A percentile compares a stretch with the other conserved stretches of the same genome.
Evolutionary conservation across 2,888 invertebrate species (phyloP).

Genomic region (Drosophila stalkeri): DNA sequence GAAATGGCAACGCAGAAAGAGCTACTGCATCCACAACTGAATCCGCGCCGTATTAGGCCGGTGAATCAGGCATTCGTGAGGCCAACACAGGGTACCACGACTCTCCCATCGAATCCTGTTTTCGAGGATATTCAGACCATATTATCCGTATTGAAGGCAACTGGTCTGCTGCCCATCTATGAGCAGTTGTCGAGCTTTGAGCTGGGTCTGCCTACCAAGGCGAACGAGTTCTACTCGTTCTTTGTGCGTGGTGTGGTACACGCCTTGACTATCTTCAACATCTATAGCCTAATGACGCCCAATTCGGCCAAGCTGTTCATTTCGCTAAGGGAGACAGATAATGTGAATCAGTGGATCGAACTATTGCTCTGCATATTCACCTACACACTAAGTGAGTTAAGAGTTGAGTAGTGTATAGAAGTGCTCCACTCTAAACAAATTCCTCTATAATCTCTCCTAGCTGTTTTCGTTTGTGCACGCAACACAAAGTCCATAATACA

Average conservation of each 20-base stretch:
- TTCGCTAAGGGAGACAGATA: constrained; percentile 77
- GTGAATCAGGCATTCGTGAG: constrained; percentile 58
- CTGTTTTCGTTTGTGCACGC: constrained; percentile 73
- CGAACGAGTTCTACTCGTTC: constrained; percentile 74
- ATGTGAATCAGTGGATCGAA: constrained; percentile 83
- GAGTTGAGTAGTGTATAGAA: not conserved
- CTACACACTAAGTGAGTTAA: constrained; percentile 64
- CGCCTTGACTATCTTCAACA: constrained; percentile 73
- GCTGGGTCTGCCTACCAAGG: constrained; percentile 75
- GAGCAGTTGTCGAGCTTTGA: constrained; percentile 72
- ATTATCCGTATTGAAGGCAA: constrained; percentile 74
- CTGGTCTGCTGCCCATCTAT: constrained; percentile 80
- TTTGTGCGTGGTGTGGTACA: constrained; percentile 74
- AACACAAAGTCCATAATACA: constrained; percentile 74
- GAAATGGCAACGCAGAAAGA: constrained; percentile 68
- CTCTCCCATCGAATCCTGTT: constrained; percentile 39
- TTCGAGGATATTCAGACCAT: constrained; percentile 76
- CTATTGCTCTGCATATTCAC: constrained; percentile 77
- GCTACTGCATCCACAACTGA: constrained; percentile 36
- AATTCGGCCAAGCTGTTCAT: constrained; percentile 66
- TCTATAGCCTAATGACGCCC: constrained; percentile 74
- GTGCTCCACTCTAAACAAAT: not conserved
- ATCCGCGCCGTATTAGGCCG: constrained; percentile 38
- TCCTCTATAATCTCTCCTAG: constrained; percentile 25
- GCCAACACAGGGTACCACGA: not conserved